Base-by-base conservation (phyloP, 1,140 invertebrate genomes). In the Tribolium madens region DNA sequence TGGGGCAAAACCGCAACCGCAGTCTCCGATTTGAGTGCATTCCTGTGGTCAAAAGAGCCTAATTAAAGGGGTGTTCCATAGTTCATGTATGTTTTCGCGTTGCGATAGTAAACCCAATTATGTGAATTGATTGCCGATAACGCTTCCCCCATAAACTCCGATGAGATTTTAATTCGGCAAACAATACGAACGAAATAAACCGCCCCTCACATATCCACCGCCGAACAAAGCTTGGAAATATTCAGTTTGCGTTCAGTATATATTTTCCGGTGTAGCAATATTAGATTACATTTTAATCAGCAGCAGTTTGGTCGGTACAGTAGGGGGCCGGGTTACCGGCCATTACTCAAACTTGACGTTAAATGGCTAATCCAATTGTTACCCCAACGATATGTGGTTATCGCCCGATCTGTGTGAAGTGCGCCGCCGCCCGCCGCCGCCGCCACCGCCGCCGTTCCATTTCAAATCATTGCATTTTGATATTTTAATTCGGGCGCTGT, bases 281-380 rank as follows among this genome's bases (percentile, higher is more conserved):
- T 85, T 85, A 85, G 84, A 85, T 85, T 85, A 85, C 83, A 85
- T 85, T 85, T 85, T 85, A 85, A 85, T 85, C 84, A 85, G 81
- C 82, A 83, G 76, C 79, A 76, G 76, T 75, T 77, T 79, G 76
- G 76, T 78, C 77, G 78, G 78, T 60, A 78, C 48, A 77, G 80
- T 75, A 81, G 83, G 80, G 83, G 80, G 78, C 79, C 68, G 83
- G 81, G 83, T 85, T 84, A 85, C 84, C 84, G 81, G 83, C 83
- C 84, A 85, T 85, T 85, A 85, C 84, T 85, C 84, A 85, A 85
- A 85, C 82, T 81, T 85, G 84, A 85, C 84, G 82, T 80, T 84
- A 84, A 85, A 84, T 81, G 83, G 81, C 81, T 85, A 85, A 85
- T 85, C 81, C 84, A 84, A 85, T 85, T 85, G 84, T 84, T 83